These are phyloP conservation scores for Heliconius sara DNA, from an alignment of 2,888 invertebrate genomes.

Conservation along the genomic window DNA sequence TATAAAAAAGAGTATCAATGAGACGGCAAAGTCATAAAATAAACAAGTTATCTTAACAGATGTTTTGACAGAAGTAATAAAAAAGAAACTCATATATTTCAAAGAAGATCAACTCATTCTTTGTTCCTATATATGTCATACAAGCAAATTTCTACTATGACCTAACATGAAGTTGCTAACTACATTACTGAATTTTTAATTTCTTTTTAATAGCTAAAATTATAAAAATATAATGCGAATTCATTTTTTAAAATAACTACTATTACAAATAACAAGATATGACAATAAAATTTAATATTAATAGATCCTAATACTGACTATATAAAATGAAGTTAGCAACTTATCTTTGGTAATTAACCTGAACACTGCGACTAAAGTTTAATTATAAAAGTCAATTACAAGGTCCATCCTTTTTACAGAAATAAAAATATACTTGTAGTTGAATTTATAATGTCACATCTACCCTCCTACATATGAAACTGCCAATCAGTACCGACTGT, in stretches of 20 bases:
- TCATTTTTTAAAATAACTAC: neutral
- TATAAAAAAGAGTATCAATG: neutral
- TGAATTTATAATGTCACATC: neutral
- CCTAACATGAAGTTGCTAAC: slow-evolving; percentile 2
- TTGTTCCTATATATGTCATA: neutral
- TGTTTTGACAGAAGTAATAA: neutral
- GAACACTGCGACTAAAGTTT: neutral
- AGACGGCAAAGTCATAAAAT: too few species aligned
- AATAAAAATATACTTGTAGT: slow-evolving; percentile 10
- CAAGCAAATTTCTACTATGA: neutral
- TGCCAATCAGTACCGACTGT: neutral
- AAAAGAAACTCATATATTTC: neutral
- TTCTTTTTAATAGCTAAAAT: neutral
- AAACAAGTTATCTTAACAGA: neutral
- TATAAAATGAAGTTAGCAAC: slow-evolving; percentile 15
- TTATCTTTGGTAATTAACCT: neutral
- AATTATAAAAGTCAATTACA: slow-evolving; percentile 49
- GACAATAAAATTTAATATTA: slow-evolving; percentile 14
- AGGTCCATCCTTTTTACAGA: slow-evolving; percentile 47
- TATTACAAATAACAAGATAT: neutral
- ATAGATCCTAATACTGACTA: slow-evolving; percentile 1
- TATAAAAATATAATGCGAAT: neutral
- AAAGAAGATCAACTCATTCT: neutral
- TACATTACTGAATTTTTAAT: neutral
- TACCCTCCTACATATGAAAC: neutral